Evolutionary conservation across 2,113 vertebrate species (phyloP).

Genomic region (Lophura nycthemera): DNA sequence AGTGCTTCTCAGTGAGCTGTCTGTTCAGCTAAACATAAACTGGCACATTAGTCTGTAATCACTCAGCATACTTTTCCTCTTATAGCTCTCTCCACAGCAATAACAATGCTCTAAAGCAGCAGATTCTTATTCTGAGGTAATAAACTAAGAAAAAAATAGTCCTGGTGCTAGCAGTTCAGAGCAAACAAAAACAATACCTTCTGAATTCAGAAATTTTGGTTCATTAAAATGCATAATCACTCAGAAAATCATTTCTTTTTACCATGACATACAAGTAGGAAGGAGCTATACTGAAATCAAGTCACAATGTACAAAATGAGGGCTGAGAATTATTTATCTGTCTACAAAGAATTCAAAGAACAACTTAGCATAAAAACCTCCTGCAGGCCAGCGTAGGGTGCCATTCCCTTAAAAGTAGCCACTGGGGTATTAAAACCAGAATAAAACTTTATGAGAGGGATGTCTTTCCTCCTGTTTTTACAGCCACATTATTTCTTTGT

Average conservation of each 20-base stretch:
- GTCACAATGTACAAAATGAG: not conserved
- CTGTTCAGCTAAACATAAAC: conserved; percentile 39
- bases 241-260: not conserved
- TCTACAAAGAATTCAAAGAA: not conserved
- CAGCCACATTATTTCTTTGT: not conserved
- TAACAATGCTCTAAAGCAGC: conserved; percentile 16
- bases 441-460: not conserved
- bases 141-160: not conserved
- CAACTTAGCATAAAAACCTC: not conserved
- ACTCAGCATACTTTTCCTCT: conserved; percentile 15
- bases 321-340: not conserved
- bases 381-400: not conserved
- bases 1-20: conserved; percentile 27
- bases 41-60: not conserved
- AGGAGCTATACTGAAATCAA: not conserved
- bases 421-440: not conserved
- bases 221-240: not conserved
- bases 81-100: conserved; percentile 21
- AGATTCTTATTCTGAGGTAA: conserved; percentile 1
- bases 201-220: not conserved
- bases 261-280: not conserved
- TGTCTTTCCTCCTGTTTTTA: not conserved
- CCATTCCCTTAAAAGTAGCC: not conserved
- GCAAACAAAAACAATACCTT: not conserved
- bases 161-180: not conserved